Evolutionary conservation across 2,797 vertebrate species (phyloP).

Genomic region (Adrianichthys oophorus): DNA sequence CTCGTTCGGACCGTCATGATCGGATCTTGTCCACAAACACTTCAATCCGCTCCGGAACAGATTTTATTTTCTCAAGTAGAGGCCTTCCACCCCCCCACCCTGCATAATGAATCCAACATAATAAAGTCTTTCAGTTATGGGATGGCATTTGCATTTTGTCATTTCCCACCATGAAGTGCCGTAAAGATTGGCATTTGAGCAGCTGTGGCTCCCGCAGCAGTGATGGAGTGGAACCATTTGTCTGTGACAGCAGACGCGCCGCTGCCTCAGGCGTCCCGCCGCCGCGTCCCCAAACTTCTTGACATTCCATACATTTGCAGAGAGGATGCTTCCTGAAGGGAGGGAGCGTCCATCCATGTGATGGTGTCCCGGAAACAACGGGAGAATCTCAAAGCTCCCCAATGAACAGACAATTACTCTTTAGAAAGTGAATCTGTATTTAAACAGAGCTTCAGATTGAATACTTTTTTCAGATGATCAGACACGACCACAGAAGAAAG

Average conservation of each 20-base stretch:
- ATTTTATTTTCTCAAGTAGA: slow-evolving; percentile 49
- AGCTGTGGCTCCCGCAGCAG: slow-evolving; percentile 44
- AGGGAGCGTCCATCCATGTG: no score
- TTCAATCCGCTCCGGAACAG: slow-evolving; percentile 17
- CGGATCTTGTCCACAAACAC: no score
- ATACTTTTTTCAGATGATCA: no score
- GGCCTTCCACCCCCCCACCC: slow-evolving; percentile 31
- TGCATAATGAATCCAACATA: slow-evolving; percentile 45
- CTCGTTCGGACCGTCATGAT: slow-evolving; percentile 57
- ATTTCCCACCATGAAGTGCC: slow-evolving; percentile 42
- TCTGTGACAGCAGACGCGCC: slow-evolving; percentile 35
- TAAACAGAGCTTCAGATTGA: no score
- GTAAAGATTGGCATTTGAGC: slow-evolving; percentile 68
- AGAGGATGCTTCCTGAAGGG: not conserved
- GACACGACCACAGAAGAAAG: no score
- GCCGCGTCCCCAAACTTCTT: slow-evolving; percentile 5
- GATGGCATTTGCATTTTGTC: slow-evolving; percentile 63
- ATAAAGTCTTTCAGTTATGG: slow-evolving; percentile 43
- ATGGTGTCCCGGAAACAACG: no score
- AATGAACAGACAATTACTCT: no score
- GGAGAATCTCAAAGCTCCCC: no score
- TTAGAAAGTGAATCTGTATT: no score
- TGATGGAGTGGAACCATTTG: slow-evolving; percentile 58
- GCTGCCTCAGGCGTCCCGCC: slow-evolving; percentile 16
- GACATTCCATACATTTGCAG: slow-evolving; percentile 2